phyloP scores from a whole-genome alignment of 1,140 invertebrate genomes.

The Diorhabda sublineata region DNA sequence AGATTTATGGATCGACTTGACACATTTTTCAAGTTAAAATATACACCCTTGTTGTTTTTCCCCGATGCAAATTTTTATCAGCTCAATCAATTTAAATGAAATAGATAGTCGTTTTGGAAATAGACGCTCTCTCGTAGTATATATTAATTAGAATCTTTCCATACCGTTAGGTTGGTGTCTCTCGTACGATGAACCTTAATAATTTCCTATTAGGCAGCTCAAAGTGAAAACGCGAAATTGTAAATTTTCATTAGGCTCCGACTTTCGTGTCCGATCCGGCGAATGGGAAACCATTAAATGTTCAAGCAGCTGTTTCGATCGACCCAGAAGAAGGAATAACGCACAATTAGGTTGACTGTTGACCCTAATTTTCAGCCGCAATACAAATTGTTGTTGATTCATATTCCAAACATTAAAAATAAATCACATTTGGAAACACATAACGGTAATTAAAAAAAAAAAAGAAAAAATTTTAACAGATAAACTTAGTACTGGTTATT shows the following conservation, averaged over 20 bases:
- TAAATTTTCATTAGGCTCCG: not conserved
- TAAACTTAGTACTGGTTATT: too few relatives aligned
- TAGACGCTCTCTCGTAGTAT: not conserved
- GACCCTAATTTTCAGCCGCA: not conserved
- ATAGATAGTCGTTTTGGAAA: not conserved
- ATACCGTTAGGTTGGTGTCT: slow-evolving; percentile 2
- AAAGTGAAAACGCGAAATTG: not conserved
- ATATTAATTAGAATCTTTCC: slow-evolving; percentile 3
- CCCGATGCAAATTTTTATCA: not conserved
- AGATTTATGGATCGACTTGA: too few relatives aligned
- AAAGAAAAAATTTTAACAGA: too few relatives aligned
- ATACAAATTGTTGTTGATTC: too few relatives aligned
- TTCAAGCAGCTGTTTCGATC: not conserved
- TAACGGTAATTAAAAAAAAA: too few relatives aligned
- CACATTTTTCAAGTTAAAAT: too few relatives aligned
- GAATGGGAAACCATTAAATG: not conserved
- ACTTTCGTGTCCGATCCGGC: not conserved
- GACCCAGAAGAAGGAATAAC: not conserved
- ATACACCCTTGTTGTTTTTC: too few relatives aligned
- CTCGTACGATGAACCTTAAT: not conserved
- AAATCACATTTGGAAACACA: too few relatives aligned
- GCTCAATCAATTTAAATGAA: not conserved
- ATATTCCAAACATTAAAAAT: too few relatives aligned
- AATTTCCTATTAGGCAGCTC: not conserved
- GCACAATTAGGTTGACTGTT: not conserved